These are phyloP conservation scores for Venustaconcha ellipsiformis DNA, from an alignment of 1,140 invertebrate species.

Conservation along the genomic window DNA sequence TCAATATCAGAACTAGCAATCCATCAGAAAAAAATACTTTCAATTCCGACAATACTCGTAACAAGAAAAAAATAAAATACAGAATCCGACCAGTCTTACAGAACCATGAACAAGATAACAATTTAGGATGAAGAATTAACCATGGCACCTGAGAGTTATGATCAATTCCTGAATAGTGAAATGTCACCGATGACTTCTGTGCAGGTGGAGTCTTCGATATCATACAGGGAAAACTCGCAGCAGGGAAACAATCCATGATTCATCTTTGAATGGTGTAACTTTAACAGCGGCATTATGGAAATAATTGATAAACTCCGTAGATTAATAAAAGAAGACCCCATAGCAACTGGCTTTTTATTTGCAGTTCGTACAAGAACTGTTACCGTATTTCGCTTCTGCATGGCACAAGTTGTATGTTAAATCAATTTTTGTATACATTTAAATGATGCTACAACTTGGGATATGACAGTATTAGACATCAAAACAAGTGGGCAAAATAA, in stretches of 20 bases:
- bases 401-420: constrained; percentile 33
- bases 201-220: neutral
- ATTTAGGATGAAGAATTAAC: neutral
- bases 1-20: no score
- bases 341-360: constrained; percentile 42
- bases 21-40: no score
- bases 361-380: constrained; percentile 53
- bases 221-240: neutral
- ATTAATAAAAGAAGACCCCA: constrained; percentile 51
- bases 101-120: neutral
- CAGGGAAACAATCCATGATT: neutral
- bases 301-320: constrained; percentile 41
- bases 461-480: neutral
- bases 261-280: constrained; percentile 21
- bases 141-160: neutral
- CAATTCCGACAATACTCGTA: no score
- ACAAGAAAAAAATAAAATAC: no score
- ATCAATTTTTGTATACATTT: constrained; percentile 21
- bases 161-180: neutral
- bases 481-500: no score
- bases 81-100: no score
- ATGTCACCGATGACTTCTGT: neutral
- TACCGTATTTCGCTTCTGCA: constrained; percentile 67
- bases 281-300: constrained; percentile 48
- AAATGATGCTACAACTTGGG: constrained; percentile 20